A percentile compares a stretch with the other conserved stretches of the same genome.
phyloP scores from a whole-genome alignment of 2,113 vertebrate species.

The Reinhardtius hippoglossoides region DNA sequence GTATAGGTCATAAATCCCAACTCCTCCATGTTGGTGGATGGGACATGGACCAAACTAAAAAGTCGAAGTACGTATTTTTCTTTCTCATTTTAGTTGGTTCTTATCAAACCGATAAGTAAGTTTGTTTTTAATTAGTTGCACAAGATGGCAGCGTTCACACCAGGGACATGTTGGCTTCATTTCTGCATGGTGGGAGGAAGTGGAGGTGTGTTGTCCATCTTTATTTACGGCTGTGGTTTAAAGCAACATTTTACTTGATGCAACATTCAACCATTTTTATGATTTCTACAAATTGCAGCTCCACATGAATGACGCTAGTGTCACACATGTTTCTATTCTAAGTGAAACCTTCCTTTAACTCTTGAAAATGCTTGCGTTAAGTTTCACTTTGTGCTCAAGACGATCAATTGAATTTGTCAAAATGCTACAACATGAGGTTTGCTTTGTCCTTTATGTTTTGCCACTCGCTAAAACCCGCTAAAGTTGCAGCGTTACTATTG shows the following conservation, averaged over 20 bases:
- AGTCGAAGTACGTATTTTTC: too few species aligned
- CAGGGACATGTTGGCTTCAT: too few species aligned
- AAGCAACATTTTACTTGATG: constrained; percentile 27
- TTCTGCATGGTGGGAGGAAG: too few species aligned
- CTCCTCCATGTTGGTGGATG: too few species aligned
- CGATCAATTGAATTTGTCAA: constrained; percentile 31
- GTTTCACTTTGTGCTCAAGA: constrained; percentile 40
- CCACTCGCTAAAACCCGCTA: constrained; percentile 48
- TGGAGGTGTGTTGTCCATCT: too few species aligned
- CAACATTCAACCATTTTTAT: background rate
- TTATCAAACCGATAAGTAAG: too few species aligned
- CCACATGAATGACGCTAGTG: background rate
- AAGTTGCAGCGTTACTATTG: constrained; percentile 51
- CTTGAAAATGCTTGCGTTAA: background rate
- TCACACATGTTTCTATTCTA: too few species aligned
- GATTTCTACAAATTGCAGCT: background rate
- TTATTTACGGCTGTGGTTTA: constrained; percentile 10
- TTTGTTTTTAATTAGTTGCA: too few species aligned
- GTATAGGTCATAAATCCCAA: too few species aligned
- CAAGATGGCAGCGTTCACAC: too few species aligned
- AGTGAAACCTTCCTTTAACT: background rate
- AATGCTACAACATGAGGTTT: constrained; percentile 28
- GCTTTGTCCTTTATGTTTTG: background rate
- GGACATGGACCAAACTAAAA: too few species aligned
- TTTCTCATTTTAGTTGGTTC: too few species aligned